Evolutionary conservation across 2,797 vertebrate genomes (phyloP).

Genomic region (Linurgus olivaceus): DNA sequence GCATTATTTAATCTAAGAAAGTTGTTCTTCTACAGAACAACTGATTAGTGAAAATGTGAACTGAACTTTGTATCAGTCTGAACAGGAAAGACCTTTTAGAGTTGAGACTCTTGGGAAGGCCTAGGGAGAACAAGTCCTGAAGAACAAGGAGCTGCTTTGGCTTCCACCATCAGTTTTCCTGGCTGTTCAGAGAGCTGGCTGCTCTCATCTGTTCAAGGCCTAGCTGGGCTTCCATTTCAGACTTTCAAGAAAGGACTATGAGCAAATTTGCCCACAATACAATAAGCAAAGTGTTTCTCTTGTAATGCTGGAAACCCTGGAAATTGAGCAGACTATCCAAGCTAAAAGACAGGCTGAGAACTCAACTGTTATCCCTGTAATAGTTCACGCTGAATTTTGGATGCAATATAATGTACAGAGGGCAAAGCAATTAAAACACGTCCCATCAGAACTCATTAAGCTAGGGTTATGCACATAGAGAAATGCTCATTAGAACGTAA

Average conservation of each 20-base stretch:
- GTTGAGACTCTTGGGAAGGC: not conserved
- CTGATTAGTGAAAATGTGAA: not conserved
- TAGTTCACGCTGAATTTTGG: not conserved
- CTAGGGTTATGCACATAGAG: not conserved
- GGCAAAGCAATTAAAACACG: not conserved
- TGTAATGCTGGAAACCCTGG: not conserved
- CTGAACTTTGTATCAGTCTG: not conserved
- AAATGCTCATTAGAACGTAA: not conserved
- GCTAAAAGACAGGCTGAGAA: not conserved
- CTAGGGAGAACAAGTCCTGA: not conserved
- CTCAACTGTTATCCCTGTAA: not conserved
- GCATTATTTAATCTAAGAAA: not conserved
- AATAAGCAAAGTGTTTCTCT: not conserved
- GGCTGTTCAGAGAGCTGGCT: not conserved
- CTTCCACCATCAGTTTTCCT: not conserved
- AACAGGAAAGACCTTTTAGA: not conserved
- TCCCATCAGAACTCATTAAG: not conserved
- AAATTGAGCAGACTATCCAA: not conserved
- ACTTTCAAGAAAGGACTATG: not conserved
- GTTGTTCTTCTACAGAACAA: not conserved
- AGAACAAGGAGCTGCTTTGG: not conserved
- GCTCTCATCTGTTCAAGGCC: not conserved
- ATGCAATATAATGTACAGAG: not conserved
- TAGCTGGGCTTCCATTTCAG: not conserved
- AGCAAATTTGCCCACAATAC: not conserved